Evolutionary conservation across 2,888 invertebrate species (phyloP).

Genomic region (Nemotelus pantherinus): DNA sequence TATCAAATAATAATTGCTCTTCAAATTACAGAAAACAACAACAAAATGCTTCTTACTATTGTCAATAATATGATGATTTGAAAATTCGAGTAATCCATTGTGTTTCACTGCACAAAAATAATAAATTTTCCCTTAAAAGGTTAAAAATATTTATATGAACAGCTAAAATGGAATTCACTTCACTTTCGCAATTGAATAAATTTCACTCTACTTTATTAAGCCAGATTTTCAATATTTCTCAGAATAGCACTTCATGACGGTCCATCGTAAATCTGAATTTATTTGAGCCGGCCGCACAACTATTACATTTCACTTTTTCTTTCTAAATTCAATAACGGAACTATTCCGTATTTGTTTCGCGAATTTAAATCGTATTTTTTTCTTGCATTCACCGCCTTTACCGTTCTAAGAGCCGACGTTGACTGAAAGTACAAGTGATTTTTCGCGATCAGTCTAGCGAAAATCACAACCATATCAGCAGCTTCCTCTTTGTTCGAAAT

Average conservation of each 20-base stretch:
- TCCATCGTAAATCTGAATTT: too few relatives aligned
- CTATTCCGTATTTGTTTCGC: too few relatives aligned
- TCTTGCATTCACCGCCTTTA: constrained; percentile 8
- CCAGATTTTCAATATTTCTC: neutral
- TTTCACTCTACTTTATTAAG: neutral
- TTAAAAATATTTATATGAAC: too few relatives aligned
- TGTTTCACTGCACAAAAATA: neutral
- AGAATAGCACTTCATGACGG: neutral
- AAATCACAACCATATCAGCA: neutral
- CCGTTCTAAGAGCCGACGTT: constrained; percentile 3
- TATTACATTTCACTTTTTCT: too few relatives aligned
- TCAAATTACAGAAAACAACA: constrained; percentile 37
- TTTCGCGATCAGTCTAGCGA: constrained; percentile 14
- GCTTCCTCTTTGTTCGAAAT: neutral
- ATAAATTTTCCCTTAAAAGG: too few relatives aligned
- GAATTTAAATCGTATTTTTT: too few relatives aligned
- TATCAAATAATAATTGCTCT: too few relatives aligned
- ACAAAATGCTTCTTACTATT: constrained; percentile 21
- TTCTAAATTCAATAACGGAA: too few relatives aligned
- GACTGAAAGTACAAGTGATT: constrained; percentile 32
- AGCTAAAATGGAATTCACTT: neutral
- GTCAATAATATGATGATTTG: constrained; percentile 1
- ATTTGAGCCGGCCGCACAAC: too few relatives aligned
- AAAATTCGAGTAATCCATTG: constrained; percentile 35
- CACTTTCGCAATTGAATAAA: neutral